A percentile compares a stretch with the other conserved stretches of the same genome.
These are phyloP conservation scores for Macrosiphum euphorbiae DNA, from an alignment of 2,888 invertebrate genomes.

Conservation along the genomic window DNA sequence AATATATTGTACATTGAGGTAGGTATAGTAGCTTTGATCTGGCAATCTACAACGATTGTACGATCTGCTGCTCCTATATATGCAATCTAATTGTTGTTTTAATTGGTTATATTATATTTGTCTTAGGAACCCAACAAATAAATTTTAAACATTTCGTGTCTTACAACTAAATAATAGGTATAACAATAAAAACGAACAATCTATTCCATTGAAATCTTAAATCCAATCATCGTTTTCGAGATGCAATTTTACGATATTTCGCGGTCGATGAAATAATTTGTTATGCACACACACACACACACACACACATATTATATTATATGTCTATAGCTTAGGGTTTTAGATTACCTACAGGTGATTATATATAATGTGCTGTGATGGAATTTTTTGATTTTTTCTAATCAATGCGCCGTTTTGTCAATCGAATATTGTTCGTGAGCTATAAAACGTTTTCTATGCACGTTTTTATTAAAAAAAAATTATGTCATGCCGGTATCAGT, in stretches of 20 bases:
- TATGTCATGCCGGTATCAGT: background rate
- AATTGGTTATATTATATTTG: background rate
- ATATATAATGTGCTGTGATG: background rate
- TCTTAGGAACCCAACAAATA: background rate
- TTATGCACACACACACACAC: background rate
- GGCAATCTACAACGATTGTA: background rate
- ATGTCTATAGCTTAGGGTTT: background rate
- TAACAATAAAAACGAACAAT: constrained; percentile 4
- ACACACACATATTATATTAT: background rate
- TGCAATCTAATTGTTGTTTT: background rate
- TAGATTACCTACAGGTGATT: background rate
- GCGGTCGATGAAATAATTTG: background rate
- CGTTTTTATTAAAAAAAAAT: constrained; percentile 2
- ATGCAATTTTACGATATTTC: background rate
- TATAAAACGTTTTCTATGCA: background rate
- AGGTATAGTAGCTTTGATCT: background rate
- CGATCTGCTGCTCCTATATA: background rate
- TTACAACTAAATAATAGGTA: background rate
- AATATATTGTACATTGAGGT: no score
- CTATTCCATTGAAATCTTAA: background rate
- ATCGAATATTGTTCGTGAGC: background rate
- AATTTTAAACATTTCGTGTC: background rate
- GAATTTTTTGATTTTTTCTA: background rate
- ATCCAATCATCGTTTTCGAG: background rate
- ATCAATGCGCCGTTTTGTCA: background rate